Base-by-base conservation (phyloP, 2,888 invertebrate genomes). In the Tenthredo scrophulariae region DNA sequence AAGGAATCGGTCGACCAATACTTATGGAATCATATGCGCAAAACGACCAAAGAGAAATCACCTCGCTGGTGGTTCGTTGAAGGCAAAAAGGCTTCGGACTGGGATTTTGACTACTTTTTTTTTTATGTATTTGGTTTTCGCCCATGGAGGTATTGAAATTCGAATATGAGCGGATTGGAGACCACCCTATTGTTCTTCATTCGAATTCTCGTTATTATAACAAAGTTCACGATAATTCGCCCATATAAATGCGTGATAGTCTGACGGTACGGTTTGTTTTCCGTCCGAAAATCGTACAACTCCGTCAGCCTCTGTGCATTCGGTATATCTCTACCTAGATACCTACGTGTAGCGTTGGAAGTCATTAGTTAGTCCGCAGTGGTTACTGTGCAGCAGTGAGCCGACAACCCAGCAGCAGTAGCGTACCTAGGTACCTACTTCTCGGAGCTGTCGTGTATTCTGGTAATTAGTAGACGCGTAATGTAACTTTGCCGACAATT, bases 381-480 rank as follows among this genome's bases (percentile, higher is more conserved):
- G 43, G 74, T 43, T 43, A 74, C 26, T 74, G 43, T 67, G 67
- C 67, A 67, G 33, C 40, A 72, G 40, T 40, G 72, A 72, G 40
- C 72, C 72, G 72, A 72, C 72, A 40, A 72, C 26, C 7, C 18
- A 40, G 37, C 10, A 29, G 65, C 33, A 33, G 33, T 33, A 33
- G 67, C 13, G 50, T 77, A 29, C 22, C 26, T 50, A 77, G 26
- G 18, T 72, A 72, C 62, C 62, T 33, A 33, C 3, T 72, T 43
- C 26, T 50, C 50, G 13, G 79, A 43, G 72, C 29, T 62, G 84
- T 75, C 84, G 84, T 62, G 54, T 70, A 37, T 65, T 82, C 58
- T 22, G 67, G 70, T 46, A 82, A 85, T 80, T 80, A 85, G 80
- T 46, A 29, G 80, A 70, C 50, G 67, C 58, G 65, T 77, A 84